A percentile compares a stretch with the other conserved stretches of the same genome.
Evolutionary conservation across 2,113 vertebrate species (phyloP).

Genomic region (Hipposideros armiger): DNA sequence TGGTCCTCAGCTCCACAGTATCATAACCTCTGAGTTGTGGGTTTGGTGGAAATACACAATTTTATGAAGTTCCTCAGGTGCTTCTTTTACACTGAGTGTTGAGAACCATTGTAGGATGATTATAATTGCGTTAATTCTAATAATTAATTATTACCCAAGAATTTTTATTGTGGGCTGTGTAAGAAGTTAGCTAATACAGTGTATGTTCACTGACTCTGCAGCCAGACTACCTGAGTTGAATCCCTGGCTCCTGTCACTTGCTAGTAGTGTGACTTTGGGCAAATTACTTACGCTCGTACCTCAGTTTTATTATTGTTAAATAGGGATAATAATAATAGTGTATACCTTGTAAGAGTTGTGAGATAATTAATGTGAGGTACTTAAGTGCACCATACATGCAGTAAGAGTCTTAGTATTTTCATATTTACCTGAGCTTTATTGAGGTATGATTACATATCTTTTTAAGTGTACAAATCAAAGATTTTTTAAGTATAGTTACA

Average conservation of each 20-base stretch:
- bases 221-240: neutral
- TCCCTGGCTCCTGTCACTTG: neutral
- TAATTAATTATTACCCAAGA: conserved; percentile 7
- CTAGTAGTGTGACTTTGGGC: neutral
- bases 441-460: neutral
- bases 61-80: neutral
- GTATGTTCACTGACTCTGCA: neutral
- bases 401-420: neutral
- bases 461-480: neutral
- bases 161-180: neutral
- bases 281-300: neutral
- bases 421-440: conserved; percentile 1
- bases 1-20: neutral
- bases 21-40: conserved; percentile 6
- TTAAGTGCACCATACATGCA: neutral
- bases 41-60: neutral
- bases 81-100: neutral
- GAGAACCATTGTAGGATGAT: conserved; percentile 14
- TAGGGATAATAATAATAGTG: neutral
- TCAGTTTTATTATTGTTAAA: conserved; percentile 66
- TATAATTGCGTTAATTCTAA: conserved; percentile 27
- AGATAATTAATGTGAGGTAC: neutral
- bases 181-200: neutral
- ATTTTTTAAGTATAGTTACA: conserved; percentile 5
- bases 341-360: conserved; percentile 29